phyloP scores from a whole-genome alignment of 2,113 vertebrate species.

The Hippocampus barbouri region DNA sequence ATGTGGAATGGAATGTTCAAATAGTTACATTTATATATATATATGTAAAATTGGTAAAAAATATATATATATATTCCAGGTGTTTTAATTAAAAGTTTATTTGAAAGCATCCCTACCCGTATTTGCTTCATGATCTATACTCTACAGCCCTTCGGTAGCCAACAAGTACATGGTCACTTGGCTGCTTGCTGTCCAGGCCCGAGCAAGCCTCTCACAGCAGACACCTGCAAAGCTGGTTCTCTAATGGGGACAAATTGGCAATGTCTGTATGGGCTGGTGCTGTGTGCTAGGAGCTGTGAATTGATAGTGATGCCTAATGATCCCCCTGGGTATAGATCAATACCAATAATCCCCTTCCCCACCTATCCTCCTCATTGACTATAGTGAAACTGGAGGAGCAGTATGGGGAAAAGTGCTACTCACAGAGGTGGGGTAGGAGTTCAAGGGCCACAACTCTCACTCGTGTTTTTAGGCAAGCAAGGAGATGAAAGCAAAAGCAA shows the following conservation, averaged over 20 bases:
- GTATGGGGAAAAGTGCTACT: conserved; percentile 59
- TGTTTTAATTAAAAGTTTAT: background rate
- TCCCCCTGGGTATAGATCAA: conserved; percentile 98
- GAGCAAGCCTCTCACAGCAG: conserved; percentile 84
- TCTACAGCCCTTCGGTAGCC: conserved; percentile 3
- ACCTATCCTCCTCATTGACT: conserved; percentile 94
- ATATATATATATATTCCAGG: conserved; percentile 30
- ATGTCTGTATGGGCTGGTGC: conserved; percentile 91
- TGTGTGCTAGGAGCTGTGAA: conserved; percentile 94
- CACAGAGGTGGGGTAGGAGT: conserved; percentile 61
- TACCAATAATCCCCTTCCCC: conserved; percentile 97
- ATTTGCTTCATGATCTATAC: conserved; percentile 8
- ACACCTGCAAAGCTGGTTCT: conserved; percentile 86
- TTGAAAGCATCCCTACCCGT: conserved; percentile 17
- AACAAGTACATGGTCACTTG: conserved; percentile 29
- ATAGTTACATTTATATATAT: conserved; percentile 1
- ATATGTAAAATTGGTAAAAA: conserved; percentile 2
- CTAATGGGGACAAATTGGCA: conserved; percentile 99
- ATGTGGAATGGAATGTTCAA: conserved; percentile 40
- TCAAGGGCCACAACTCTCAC: conserved; percentile 44
- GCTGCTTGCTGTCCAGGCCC: conserved; percentile 66
- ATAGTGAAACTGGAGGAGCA: conserved; percentile 73
- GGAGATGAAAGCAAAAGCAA: background rate
- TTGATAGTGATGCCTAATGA: conserved; percentile 99
- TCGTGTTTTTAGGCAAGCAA: conserved; percentile 12